Evolutionary conservation across 2,797 vertebrate species (phyloP).

Genomic region (Pelobates cultripes): DNA sequence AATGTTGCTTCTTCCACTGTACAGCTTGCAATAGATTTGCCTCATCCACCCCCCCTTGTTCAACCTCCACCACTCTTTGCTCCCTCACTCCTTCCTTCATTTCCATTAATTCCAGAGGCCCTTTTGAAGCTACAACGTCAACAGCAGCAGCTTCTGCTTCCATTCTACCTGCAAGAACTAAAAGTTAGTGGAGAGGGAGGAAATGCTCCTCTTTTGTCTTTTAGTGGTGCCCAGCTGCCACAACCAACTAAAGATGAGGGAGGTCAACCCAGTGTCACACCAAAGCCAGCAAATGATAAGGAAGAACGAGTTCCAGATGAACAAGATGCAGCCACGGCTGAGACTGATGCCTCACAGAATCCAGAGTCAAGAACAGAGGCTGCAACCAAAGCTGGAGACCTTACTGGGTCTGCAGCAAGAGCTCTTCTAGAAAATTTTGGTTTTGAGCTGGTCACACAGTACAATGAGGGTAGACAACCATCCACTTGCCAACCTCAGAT

Average conservation of each 20-base stretch:
- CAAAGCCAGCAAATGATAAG: slow-evolving; percentile 36
- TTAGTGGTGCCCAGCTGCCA: slow-evolving; percentile 45
- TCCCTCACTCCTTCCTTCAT: slow-evolving; percentile 65
- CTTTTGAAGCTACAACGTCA: slow-evolving; percentile 67
- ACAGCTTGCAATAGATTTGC: slow-evolving; percentile 62
- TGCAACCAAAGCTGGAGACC: slow-evolving; percentile 57
- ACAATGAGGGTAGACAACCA: slow-evolving; percentile 70
- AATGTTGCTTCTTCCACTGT: slow-evolving; percentile 61
- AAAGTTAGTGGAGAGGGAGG: slow-evolving; percentile 65
- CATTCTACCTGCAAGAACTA: slow-evolving; percentile 72
- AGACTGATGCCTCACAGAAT: slow-evolving; percentile 28
- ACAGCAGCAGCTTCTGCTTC: slow-evolving; percentile 67
- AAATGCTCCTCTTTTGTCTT: slow-evolving; percentile 55
- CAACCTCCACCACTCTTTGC: slow-evolving; percentile 64
- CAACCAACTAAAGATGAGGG: slow-evolving; percentile 33
- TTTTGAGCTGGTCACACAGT: slow-evolving; percentile 72
- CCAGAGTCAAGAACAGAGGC: slow-evolving; percentile 33
- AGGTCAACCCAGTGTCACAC: slow-evolving; percentile 37
- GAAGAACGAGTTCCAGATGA: slow-evolving; percentile 34
- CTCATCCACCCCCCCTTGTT: slow-evolving; percentile 53
- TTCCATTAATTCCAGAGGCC: slow-evolving; percentile 68
- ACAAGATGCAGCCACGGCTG: slow-evolving; percentile 38
- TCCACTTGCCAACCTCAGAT: slow-evolving; percentile 20
- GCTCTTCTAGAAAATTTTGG: slow-evolving; percentile 72
- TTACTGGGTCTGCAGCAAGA: slow-evolving; percentile 65